A percentile compares a stretch with the other conserved stretches of the same genome.
These are phyloP conservation scores for Reticulitermes lucifugus DNA, from an alignment of 2,888 invertebrate genomes.

Conservation along the genomic window DNA sequence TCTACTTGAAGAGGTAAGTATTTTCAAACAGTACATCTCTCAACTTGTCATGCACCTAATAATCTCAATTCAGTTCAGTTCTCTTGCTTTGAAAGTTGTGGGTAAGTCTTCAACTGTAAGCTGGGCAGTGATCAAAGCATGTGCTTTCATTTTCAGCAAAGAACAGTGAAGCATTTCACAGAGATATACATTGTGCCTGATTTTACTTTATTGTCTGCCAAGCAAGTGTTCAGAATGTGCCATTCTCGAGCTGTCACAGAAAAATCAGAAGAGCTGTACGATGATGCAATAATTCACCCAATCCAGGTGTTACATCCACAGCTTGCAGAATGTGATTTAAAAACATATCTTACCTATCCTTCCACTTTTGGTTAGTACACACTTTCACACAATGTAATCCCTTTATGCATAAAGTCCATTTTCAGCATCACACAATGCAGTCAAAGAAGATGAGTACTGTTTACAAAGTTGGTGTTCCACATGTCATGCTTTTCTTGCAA, in stretches of 20 bases:
- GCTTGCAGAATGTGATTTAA: background rate
- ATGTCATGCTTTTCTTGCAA: constrained; percentile 32
- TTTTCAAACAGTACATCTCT: background rate
- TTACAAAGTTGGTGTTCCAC: background rate
- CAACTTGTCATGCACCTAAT: background rate
- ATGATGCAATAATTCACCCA: background rate
- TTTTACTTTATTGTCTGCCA: background rate
- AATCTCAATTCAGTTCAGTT: background rate
- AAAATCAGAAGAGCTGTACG: background rate
- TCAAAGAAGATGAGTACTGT: constrained; percentile 9
- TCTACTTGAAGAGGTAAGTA: background rate
- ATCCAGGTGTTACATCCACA: background rate
- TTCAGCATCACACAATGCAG: constrained; percentile 6
- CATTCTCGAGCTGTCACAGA: background rate
- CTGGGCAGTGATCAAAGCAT: background rate
- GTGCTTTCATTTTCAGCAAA: background rate
- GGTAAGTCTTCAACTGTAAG: constrained; percentile 3
- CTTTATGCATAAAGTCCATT: background rate
- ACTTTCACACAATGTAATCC: background rate
- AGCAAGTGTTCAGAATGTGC: background rate
- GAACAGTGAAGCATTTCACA: background rate
- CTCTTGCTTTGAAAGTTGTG: constrained; percentile 1
- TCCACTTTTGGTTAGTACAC: background rate
- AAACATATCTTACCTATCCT: background rate
- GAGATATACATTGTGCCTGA: background rate